Evolutionary conservation across 2,797 vertebrate genomes (phyloP).

Genomic region (Tachyglossus aculeatus): DNA sequence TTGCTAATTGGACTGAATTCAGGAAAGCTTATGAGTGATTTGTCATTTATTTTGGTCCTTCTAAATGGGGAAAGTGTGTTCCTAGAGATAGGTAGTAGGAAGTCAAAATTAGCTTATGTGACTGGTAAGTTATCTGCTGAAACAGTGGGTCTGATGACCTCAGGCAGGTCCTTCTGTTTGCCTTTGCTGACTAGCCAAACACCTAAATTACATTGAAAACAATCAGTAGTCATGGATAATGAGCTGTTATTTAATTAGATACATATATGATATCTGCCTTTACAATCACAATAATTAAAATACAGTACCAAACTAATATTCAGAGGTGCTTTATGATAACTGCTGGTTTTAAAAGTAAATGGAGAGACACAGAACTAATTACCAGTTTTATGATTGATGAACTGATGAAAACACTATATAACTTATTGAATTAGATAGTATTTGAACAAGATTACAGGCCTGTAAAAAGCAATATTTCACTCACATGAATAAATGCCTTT

Average conservation of each 20-base stretch:
- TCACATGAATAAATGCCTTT: background rate
- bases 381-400: slow-evolving; percentile 54
- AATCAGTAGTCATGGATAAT: background rate
- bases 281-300: slow-evolving; percentile 16
- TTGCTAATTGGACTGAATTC: too few species aligned
- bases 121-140: background rate
- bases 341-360: slow-evolving; percentile 16
- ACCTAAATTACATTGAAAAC: background rate
- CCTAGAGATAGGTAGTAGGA: background rate
- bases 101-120: background rate
- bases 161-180: slow-evolving; percentile 16
- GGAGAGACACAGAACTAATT: slow-evolving; percentile 36
- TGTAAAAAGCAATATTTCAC: slow-evolving; percentile 20
- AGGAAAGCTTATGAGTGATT: too few species aligned
- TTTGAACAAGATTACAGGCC: slow-evolving; percentile 22
- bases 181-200: background rate
- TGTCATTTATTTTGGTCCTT: too few species aligned
- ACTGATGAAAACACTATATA: slow-evolving; percentile 34
- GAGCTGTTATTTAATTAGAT: slow-evolving; percentile 14
- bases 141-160: background rate
- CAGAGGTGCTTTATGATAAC: background rate
- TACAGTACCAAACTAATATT: background rate
- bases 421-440: slow-evolving; percentile 39
- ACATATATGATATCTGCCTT: background rate
- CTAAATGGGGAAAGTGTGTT: too few species aligned